phyloP scores from a whole-genome alignment of 2,113 vertebrate genomes.

The Gallinago undulata region DNA sequence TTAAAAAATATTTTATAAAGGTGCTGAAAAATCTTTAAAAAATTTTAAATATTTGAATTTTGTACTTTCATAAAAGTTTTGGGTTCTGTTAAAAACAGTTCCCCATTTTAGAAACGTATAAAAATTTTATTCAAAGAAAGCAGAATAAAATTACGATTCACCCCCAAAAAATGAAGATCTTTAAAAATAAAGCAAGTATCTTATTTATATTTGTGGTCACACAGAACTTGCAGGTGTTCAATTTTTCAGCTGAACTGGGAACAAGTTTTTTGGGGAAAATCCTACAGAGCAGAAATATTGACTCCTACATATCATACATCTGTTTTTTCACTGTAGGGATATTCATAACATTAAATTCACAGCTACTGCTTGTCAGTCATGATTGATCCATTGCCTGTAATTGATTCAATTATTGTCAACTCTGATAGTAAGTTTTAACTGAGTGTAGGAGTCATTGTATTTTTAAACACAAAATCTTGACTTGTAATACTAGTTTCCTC shows the following conservation, averaged over 20 bases:
- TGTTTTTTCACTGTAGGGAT: background rate
- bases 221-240: background rate
- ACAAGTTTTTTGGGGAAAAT: background rate
- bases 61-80: background rate
- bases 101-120: background rate
- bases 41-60: background rate
- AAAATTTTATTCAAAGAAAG: background rate
- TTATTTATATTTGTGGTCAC: background rate
- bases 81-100: background rate
- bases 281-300: background rate
- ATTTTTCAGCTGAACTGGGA: background rate
- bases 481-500: background rate
- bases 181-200: background rate
- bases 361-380: accelerated
- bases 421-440: background rate
- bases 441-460: background rate
- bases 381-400: background rate
- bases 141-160: background rate
- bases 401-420: background rate
- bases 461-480: background rate
- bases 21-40: background rate
- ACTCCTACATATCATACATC: background rate
- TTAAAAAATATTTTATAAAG: background rate
- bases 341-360: background rate
- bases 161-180: background rate